Evolutionary conservation across 2,888 invertebrate genomes (phyloP), one percentile per base, ranked within the genome.

Genomic region (Nomada hirtipes): DNA sequence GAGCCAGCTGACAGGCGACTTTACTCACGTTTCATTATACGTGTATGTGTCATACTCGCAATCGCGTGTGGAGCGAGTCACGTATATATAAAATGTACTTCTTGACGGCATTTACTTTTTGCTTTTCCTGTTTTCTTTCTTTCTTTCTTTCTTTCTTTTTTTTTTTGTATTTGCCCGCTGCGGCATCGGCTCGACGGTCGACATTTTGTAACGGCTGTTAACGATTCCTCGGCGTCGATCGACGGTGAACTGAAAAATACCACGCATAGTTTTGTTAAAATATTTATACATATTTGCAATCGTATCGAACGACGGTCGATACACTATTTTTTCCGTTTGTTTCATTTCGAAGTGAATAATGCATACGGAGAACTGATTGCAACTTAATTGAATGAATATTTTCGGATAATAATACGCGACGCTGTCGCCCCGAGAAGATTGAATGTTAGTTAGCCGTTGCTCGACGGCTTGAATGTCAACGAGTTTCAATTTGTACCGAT

Each of bases 171-270:
- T 4, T 7, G 36, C 7, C 36, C 82, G 67, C 68, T 72, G 76
- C 70, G 47, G 11, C 26, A 50, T 60, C 50, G 53, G 15, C 44
- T 29, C 53, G 15, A n/a, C 55, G 23, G 64, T 47, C 44, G 63
- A 52, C 71, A 26, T 74, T 42, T 70, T 64, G 86, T 88, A 84
- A 85, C 80, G 86, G 83, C 84, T 79, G 89, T 87, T 88, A 89
- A 87, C 86, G 86, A 85, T 86, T 89, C 86, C 76, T 76, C 55
- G 78, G 15, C 57, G 68, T 44, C n/a, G 36, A n/a, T 53, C 63
- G 70, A 42, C 53, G 9, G 47, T 9, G 18, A 42, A 36, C 20
- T 18, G n/a, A 63, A 18, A 23, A 57, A 57, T 13, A 4, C 23
- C 57, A 13, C 26, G 11, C 23, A 57, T 20, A 57, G 26, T 20